These are phyloP conservation scores for Himalopsyche tibetana DNA, from an alignment of 2,888 invertebrate species.

Conservation along the genomic window DNA sequence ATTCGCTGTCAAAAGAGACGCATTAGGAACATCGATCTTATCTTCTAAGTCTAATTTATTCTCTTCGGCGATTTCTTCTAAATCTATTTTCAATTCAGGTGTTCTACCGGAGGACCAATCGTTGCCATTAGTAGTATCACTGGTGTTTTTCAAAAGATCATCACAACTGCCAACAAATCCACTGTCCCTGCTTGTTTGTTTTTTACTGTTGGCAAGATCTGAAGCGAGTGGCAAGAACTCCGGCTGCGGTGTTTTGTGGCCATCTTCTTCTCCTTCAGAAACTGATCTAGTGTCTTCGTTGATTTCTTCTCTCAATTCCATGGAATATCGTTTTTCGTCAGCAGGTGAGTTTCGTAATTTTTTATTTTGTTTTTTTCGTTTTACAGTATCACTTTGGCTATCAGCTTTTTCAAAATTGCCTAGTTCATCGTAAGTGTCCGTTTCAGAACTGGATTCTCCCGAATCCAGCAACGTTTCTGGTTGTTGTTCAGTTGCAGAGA, in stretches of 20 bases:
- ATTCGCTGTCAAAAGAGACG: slow-evolving; percentile 74
- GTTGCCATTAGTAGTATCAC: slow-evolving; percentile 70
- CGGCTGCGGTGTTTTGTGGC: slow-evolving; percentile 82
- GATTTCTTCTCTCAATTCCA: slow-evolving; percentile 80
- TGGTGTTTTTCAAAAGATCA: slow-evolving; percentile 84
- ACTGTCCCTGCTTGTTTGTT: slow-evolving; percentile 90
- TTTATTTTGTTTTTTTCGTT: slow-evolving; percentile 88
- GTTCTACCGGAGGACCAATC: slow-evolving; percentile 67
- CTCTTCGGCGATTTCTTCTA: slow-evolving; percentile 80
- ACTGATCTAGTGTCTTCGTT: slow-evolving; percentile 78
- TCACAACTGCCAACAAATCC: slow-evolving; percentile 94
- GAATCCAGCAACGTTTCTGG: slow-evolving; percentile 77
- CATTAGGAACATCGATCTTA: slow-evolving; percentile 75
- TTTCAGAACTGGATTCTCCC: slow-evolving; percentile 82
- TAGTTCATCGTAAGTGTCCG: slow-evolving; percentile 83
- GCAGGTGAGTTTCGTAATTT: slow-evolving; percentile 80
- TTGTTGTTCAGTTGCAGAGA: slow-evolving; percentile 70
- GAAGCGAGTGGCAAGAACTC: slow-evolving; percentile 79
- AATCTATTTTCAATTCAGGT: slow-evolving; percentile 75
- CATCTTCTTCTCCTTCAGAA: slow-evolving; percentile 81
- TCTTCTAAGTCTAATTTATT: slow-evolving; percentile 77
- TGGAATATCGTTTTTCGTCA: slow-evolving; percentile 81
- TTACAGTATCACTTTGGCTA: slow-evolving; percentile 87
- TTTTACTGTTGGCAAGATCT: slow-evolving; percentile 81
- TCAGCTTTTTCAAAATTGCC: slow-evolving; percentile 84